These are phyloP conservation scores for Ecliptopera silaceata DNA, from an alignment of 2,888 invertebrate genomes.

Conservation along the genomic window DNA sequence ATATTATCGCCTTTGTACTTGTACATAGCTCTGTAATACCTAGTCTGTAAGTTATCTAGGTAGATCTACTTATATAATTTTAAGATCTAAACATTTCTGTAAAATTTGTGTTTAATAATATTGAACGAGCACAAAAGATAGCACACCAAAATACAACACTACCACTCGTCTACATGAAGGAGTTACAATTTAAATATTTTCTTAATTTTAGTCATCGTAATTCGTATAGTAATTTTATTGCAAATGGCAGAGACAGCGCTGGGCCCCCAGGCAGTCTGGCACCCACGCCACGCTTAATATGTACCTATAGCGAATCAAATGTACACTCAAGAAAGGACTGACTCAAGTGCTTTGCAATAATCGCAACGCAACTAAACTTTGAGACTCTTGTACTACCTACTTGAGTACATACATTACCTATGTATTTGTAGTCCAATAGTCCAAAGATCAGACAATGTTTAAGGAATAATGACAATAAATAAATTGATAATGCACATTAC, in stretches of 20 bases:
- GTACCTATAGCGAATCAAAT: constrained; percentile 34
- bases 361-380: no score
- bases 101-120: neutral
- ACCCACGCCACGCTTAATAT: constrained; percentile 39
- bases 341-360: constrained; percentile 5
- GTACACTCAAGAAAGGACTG: constrained; percentile 6
- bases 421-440: no score
- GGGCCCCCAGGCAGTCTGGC: no score
- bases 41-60: no score
- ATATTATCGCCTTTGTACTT: no score
- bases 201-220: constrained; percentile 42
- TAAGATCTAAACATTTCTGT: neutral
- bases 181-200: constrained; percentile 23
- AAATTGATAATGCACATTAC: no score
- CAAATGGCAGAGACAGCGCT: constrained; percentile 37
- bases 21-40: no score
- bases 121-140: neutral
- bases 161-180: constrained; percentile 11
- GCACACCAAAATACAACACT: constrained; percentile 27
- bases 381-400: no score
- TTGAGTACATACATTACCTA: neutral
- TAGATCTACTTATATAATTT: neutral
- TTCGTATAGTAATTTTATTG: constrained; percentile 62
- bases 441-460: no score
- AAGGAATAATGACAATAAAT: no score